Percentiles rank a stretch among this genome's conserved stretches.
Evolutionary conservation across 2,797 vertebrate genomes (phyloP).

Genomic region (Stomatorhinus walkeri): DNA sequence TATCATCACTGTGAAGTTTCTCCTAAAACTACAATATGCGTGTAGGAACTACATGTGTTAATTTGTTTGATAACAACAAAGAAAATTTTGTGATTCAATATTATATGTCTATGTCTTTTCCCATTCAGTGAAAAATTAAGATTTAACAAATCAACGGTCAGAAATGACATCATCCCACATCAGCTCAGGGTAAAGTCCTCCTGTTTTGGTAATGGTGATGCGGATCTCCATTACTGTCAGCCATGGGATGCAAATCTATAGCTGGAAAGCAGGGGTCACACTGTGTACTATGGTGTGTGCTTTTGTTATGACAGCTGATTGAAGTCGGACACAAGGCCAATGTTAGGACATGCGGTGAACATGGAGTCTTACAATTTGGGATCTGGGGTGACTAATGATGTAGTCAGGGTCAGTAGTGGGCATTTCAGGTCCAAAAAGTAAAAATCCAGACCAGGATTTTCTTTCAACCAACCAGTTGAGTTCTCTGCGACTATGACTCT

Average conservation of each 20-base stretch:
- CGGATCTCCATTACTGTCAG: not conserved
- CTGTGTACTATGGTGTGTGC: not conserved
- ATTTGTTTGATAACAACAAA: not conserved
- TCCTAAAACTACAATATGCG: not conserved
- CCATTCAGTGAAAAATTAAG: not conserved
- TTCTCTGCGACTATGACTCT: not conserved
- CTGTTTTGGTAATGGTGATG: not conserved
- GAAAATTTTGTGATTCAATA: not conserved
- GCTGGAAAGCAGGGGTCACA: not conserved
- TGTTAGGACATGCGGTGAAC: not conserved
- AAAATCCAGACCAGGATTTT: not conserved
- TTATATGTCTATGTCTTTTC: not conserved
- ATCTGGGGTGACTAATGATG: not conserved
- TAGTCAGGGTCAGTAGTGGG: not conserved
- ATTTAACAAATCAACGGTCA: not conserved
- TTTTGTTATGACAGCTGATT: not conserved
- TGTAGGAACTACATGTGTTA: not conserved
- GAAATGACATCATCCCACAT: constrained; percentile 15
- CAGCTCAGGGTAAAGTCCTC: not conserved
- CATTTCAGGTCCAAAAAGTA: not conserved
- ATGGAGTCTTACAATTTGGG: not conserved
- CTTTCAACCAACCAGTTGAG: not conserved
- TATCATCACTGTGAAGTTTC: not conserved
- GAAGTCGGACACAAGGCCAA: not conserved
- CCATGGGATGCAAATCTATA: not conserved